Evolutionary conservation across 35 echinoderm and acorn worm genomes (phyloP).

Genomic region (Heliocidaris erythrogramma): DNA sequence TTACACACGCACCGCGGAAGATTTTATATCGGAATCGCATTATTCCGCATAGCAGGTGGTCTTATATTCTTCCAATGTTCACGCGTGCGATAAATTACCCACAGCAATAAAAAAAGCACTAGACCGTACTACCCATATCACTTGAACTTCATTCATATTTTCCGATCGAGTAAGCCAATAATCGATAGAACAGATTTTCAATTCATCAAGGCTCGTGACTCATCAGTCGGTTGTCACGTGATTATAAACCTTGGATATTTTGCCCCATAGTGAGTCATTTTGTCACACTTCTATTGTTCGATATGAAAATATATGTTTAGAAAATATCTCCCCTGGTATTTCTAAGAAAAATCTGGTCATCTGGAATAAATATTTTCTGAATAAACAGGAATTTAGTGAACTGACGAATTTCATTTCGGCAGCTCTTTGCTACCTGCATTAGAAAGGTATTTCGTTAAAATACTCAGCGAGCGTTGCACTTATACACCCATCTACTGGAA

Average conservation of each 20-base stretch:
- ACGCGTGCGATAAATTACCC: neutral
- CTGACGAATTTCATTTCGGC: too few species aligned
- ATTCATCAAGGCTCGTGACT: neutral
- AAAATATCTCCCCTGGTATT: neutral
- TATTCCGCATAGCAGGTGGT: neutral
- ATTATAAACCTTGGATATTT: neutral
- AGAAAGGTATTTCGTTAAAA: too few species aligned
- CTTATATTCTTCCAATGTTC: neutral
- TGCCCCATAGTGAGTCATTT: neutral
- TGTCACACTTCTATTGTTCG: slow-evolving; percentile 1
- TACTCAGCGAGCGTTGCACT: too few species aligned
- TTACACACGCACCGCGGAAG: neutral
- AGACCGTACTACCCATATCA: slow-evolving; percentile 1
- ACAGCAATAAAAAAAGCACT: neutral
- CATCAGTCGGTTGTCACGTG: neutral
- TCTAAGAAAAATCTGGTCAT: neutral
- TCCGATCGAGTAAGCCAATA: neutral
- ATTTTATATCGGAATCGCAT: neutral
- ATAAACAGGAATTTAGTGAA: neutral
- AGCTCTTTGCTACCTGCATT: too few species aligned
- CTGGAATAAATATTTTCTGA: neutral
- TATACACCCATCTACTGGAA: too few species aligned
- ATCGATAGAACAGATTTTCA: neutral
- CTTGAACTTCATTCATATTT: slow-evolving; percentile 4
- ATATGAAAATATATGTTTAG: neutral